phyloP scores from a whole-genome alignment of 2,797 vertebrate species.

The Paedocypris micromegethes region DNA sequence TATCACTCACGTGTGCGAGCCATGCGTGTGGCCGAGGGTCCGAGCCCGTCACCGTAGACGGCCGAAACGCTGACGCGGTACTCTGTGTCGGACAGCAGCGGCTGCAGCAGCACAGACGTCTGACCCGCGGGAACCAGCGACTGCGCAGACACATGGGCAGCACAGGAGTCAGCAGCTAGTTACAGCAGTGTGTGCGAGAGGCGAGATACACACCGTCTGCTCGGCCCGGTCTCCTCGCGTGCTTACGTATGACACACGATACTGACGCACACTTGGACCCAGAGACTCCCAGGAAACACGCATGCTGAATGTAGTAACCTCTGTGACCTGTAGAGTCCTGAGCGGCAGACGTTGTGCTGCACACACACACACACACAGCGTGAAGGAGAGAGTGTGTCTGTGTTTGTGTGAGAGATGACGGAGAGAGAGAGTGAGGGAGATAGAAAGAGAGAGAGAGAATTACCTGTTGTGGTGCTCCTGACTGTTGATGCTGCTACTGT shows the following conservation, averaged over 20 bases:
- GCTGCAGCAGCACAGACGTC: conserved; percentile 76
- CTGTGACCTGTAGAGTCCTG: conserved; percentile 77
- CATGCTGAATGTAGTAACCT: conserved; percentile 85
- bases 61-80: conserved; percentile 84
- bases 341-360: conserved; percentile 77
- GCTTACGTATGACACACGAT: conserved; percentile 79
- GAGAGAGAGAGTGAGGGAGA: background rate
- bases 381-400: background rate
- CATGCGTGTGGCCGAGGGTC: conserved; percentile 64
- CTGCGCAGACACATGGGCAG: conserved; percentile 54
- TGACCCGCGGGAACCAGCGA: conserved; percentile 75
- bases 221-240: conserved; percentile 75
- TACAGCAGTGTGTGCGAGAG: background rate
- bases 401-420: too few relatives aligned
- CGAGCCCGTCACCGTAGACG: conserved; percentile 78
- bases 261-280: conserved; percentile 73
- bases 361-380: background rate
- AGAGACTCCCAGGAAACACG: conserved; percentile 78
- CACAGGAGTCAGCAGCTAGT: background rate
- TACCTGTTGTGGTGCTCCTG: conserved; percentile 60
- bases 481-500: conserved; percentile 52
- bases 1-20: conserved; percentile 80
- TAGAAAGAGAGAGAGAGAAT: background rate
- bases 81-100: conserved; percentile 81
- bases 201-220: conserved; percentile 74